phyloP scores from a whole-genome alignment of 2,797 vertebrate species.

The Oreochromis grahami region DNA sequence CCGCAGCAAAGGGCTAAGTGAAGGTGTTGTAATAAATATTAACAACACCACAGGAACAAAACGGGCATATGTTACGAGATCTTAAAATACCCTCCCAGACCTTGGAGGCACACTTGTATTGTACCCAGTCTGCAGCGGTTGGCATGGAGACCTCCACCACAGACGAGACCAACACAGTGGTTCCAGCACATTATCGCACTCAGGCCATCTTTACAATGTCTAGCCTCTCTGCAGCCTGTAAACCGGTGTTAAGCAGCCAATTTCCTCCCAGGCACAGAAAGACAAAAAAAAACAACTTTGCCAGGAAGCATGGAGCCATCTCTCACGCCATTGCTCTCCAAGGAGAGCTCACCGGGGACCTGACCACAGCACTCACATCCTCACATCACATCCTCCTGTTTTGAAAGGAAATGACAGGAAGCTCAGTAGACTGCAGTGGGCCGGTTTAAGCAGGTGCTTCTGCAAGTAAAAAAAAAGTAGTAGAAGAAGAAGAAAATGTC shows the following conservation, averaged over 20 bases:
- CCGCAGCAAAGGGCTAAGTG: not conserved
- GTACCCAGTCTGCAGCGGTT: slow-evolving; percentile 31
- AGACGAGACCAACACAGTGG: slow-evolving; percentile 1
- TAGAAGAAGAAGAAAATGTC: not conserved
- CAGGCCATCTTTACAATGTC: not conserved
- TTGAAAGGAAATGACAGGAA: slow-evolving; percentile 56
- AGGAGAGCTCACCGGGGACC: slow-evolving; percentile 32
- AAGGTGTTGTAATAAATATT: not conserved
- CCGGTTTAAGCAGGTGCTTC: slow-evolving; percentile 13
- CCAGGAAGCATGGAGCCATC: slow-evolving; percentile 46
- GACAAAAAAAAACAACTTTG: not conserved
- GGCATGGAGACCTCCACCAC: slow-evolving; percentile 42
- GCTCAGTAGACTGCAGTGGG: not conserved
- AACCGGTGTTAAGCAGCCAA: not conserved
- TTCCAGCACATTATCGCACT: not conserved
- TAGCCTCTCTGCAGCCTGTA: not conserved
- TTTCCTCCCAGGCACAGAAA: slow-evolving; percentile 14
- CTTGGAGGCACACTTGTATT: slow-evolving; percentile 1
- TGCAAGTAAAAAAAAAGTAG: slow-evolving; percentile 15
- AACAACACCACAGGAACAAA: not conserved
- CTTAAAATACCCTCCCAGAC: slow-evolving; percentile 19
- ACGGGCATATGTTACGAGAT: not conserved
- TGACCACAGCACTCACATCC: slow-evolving; percentile 45
- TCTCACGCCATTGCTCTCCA: slow-evolving; percentile 20
- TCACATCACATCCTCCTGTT: slow-evolving; percentile 56